Evolutionary conservation across 2,113 vertebrate genomes (phyloP), one percentile per base, ranked within the genome.

Genomic region (Anarrhichthys ocellatus): DNA sequence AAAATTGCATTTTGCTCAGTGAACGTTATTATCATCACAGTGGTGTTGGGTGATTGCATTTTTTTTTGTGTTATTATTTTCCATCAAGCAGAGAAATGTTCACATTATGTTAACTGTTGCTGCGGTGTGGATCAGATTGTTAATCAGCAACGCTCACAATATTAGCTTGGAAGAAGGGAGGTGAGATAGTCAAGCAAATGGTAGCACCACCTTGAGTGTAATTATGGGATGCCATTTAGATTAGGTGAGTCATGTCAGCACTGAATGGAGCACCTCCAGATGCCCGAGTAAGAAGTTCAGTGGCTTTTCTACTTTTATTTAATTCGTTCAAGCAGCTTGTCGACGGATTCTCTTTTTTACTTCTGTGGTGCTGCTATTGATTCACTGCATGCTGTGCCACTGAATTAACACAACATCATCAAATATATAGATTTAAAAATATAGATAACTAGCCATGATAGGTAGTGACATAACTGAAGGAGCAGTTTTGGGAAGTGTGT

Each of bases 1-100:
- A 86, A 92, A 91, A 92, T 92, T 92, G 74, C 85, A 77, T 88
- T 89, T 93, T 88, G 71, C 79, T 87, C 82, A 82, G 70, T 67
- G 86, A 89, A 77, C 6, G 68, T 89, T 87, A 90, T 91, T 87
- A 90, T 81, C 74, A 34, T 88, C 89, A 74, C 85, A 89, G 84
- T 80, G 66, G 86, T 84, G 76, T 61, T 68, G 65, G 76, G 70
- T 87, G 87, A 91, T 89, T 91, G 76, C 20, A 9, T 83, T 80
- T 80, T 80, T 80, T 64, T 66, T 66, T 46, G 17, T 76, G 48
- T 82, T 90, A 82, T 87, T 88, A 83, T 92, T 90, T 90, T 88
- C 78, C 75, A 85, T 89, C 89, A 86, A 81, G 84, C 75, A 46
- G 80, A 80, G 78, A 91, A 87, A 90, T 86, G 80, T 81, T 85